These are phyloP conservation scores for Salmo trutta DNA, from an alignment of 2,797 vertebrate species.

Conservation along the genomic window DNA sequence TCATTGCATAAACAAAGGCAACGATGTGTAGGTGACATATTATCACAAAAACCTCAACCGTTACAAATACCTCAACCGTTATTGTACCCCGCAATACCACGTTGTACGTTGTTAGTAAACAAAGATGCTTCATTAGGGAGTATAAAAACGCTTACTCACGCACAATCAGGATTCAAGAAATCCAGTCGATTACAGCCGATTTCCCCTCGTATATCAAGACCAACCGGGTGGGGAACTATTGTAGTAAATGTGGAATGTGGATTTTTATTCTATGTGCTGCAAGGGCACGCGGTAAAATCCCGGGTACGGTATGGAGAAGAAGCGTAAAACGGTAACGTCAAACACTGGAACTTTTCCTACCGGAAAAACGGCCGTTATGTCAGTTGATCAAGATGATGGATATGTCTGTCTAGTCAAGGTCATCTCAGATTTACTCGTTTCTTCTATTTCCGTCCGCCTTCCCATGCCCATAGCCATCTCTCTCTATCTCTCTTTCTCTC, in stretches of 20 bases:
- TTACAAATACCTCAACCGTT: not conserved
- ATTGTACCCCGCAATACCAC: not conserved
- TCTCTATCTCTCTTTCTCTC: conserved; percentile 25
- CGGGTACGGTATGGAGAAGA: not conserved
- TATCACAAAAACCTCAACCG: not conserved
- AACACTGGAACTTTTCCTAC: not conserved
- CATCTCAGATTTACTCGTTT: conserved; percentile 28
- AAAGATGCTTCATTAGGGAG: not conserved
- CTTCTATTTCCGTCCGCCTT: conserved; percentile 19
- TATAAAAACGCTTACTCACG: not conserved
- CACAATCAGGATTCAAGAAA: not conserved
- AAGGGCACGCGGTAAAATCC: not conserved
- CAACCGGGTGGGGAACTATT: not conserved
- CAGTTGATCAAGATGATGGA: not conserved
- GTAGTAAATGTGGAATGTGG: not conserved
- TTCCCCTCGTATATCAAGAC: not conserved
- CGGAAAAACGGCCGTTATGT: not conserved
- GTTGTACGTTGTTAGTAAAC: conserved; percentile 1
- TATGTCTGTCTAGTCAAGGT: conserved; percentile 39
- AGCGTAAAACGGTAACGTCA: not conserved
- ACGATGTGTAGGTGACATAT: not conserved
- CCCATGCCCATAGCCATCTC: conserved; percentile 53
- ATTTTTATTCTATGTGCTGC: not conserved
- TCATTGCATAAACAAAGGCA: conserved; percentile 7
- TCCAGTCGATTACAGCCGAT: not conserved